Evolutionary conservation across 2,888 invertebrate genomes (phyloP), one percentile per base, ranked within the genome.

Genomic region (Gryllus longicercus): DNA sequence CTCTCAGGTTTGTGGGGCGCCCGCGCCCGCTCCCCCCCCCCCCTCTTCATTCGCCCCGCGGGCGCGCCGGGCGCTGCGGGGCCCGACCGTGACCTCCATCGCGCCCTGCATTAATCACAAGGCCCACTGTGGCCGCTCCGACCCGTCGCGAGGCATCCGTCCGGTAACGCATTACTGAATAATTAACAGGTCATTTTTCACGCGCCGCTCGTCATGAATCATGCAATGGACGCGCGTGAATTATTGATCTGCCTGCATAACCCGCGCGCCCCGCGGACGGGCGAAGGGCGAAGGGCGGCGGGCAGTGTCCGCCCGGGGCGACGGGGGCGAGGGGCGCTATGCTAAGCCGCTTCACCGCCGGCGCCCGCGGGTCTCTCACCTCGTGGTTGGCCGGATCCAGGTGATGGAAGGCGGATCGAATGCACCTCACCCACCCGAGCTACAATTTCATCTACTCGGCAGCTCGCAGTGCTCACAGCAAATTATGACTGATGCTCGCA

Each of bases 11-110:
- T 38, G 38, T 38, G 38, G 38, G 38, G 38, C 38, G 38, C 38
- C 38, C 38, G 38, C 38, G 5, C 38, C 38, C 38, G 38, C 38
- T 1, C 38, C 5, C 1, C 38, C 38, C 38, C 38, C 5, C 38
- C 38, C 38, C 38, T 8, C 38, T 5, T 5, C 38, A 38, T 38
- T 38, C 8, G 4, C 38, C 38, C 38, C 8, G 38, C 5, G 38
- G 38, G 8, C 5, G 38, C 8, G 38, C 38, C 5, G 38, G 38
- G 5, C 38, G 38, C 38, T 38, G 38, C 38, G 38, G n/a, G 63
- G 63, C n/a, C 63, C n/a, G 63, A 63, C 63, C 63, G 63, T 63
- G 63, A n/a, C 63, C 63, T 63, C 63, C 63, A n/a, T 63, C 63
- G n/a, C 63, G 63, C 63, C 63, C 63, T 63, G 16, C n/a, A 63